Evolutionary conservation across 1,140 invertebrate species (phyloP).

Genomic region (Melanaphis sacchari): DNA sequence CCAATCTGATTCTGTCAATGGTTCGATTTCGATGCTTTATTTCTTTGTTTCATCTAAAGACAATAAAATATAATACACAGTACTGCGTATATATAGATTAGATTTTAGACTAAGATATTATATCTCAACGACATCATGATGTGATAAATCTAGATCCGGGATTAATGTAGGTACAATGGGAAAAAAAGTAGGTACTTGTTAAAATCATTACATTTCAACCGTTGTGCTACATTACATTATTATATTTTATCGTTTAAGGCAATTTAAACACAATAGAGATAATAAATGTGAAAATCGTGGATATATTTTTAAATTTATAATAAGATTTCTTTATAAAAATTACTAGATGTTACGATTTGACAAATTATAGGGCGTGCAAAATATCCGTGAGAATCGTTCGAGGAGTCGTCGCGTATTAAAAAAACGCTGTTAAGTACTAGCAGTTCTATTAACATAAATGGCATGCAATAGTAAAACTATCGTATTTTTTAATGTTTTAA

Average conservation of each 20-base stretch:
- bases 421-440: neutral
- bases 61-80: neutral
- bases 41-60: neutral
- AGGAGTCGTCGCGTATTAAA: neutral
- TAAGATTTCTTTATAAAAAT: slow-evolving; percentile 6
- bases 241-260: neutral
- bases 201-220: neutral
- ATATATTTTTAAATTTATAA: slow-evolving; percentile 7
- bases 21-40: neutral
- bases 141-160: slow-evolving; percentile 4
- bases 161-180: neutral
- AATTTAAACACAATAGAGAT: slow-evolving; percentile 30
- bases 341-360: neutral
- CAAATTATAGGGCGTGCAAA: slow-evolving; percentile 41
- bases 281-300: neutral
- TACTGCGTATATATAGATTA: neutral
- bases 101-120: neutral
- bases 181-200: neutral
- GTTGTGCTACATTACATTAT: neutral
- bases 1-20: neutral
- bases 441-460: neutral
- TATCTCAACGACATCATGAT: neutral
- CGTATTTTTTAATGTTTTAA: neutral
- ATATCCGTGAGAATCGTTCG: slow-evolving; percentile 29
- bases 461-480: neutral